Base-by-base conservation (phyloP, 2,113 vertebrate species). In the Nicator chloris region DNA sequence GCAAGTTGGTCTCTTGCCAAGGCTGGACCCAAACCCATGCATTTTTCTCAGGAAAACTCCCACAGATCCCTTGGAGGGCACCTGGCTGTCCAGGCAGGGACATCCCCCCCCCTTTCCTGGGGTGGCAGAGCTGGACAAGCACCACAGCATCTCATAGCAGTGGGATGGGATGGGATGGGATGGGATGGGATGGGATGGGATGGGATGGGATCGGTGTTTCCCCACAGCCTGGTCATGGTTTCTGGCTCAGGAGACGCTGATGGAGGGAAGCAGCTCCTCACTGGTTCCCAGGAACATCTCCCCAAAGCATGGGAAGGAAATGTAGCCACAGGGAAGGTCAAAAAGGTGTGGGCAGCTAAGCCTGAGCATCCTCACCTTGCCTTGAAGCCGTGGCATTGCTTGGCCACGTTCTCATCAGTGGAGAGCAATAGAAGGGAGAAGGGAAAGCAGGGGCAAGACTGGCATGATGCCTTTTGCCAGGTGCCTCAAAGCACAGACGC, bases 191-290 rank as follows among this genome's bases (percentile, higher is more conserved):
- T n/a, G n/a, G n/a, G n/a, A n/a, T 3, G 11, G 64, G 33, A 45
- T 2, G 6, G 44, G 35, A 75, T 1, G 8, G 26, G 15, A 12
- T 1, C 0, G 0, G 5, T 24, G 17, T 42, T 71, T 50, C 15
- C 15, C 33, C 5, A 1, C 33, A 50, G 33, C 31, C 56, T 4
- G 1, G 42, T 54, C 23, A 18, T 22, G 2, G 3, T 51, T 71
- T 83, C 72, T 79, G 30, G 13, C 26, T 69, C 0, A 0, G 22
- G 28, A 68, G 40, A 61, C 9, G 12, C n/a, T 93, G 83, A 23
- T 5, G 3, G 39, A 82, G 22, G 35, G 39, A 82, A 63, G 65
- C 35, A 68, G 49, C 40, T 85, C 70, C 56, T 56, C 51, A 15
- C 10, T 72, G 19, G 37, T 69, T 6, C 31, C 24, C 49, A 37